Conservation (phyloP, 2,888 invertebrate genomes). For the Limenitis camilla region DNA sequence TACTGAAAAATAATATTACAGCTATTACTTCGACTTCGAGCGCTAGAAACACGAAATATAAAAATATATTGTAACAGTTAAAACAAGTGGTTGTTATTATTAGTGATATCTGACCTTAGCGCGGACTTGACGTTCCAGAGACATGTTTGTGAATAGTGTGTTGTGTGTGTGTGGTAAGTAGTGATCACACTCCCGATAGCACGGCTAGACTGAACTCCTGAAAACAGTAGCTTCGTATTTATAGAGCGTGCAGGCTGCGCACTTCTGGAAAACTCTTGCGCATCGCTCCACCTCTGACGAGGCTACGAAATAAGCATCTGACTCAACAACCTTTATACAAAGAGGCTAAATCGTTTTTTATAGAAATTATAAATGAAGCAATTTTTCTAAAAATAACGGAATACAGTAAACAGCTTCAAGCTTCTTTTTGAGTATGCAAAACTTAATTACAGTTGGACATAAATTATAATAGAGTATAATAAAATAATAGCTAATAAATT, state of each 20-base stretch:
- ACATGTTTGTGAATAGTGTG: constrained; percentile 77
- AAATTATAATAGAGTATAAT: too few species aligned
- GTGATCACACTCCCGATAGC: constrained; percentile 51
- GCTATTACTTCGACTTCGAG: too few species aligned
- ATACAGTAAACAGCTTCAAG: too few species aligned
- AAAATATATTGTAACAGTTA: too few species aligned
- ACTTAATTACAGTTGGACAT: too few species aligned
- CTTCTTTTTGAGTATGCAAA: too few species aligned
- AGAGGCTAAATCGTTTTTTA: too few species aligned
- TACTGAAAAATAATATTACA: too few species aligned
- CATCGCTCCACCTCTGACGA: constrained; percentile 46
- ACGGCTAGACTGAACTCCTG: constrained; percentile 70
- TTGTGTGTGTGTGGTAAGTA: constrained; percentile 39
- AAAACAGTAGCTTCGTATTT: constrained; percentile 61
- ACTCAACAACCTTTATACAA: constrained; percentile 51
- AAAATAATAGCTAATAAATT: too few species aligned
- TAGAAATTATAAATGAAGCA: too few species aligned
- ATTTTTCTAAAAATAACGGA: too few species aligned
- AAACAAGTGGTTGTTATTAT: constrained; percentile 29
- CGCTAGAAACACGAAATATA: too few species aligned
- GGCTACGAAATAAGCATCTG: constrained; percentile 56
- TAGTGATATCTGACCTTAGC: constrained; percentile 80
- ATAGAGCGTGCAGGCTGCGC: constrained; percentile 60
- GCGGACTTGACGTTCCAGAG: constrained; percentile 93
- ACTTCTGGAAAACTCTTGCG: constrained; percentile 67